These are phyloP conservation scores for Harlomillsia oculata DNA, from an alignment of 1,140 invertebrate species.

Conservation along the genomic window DNA sequence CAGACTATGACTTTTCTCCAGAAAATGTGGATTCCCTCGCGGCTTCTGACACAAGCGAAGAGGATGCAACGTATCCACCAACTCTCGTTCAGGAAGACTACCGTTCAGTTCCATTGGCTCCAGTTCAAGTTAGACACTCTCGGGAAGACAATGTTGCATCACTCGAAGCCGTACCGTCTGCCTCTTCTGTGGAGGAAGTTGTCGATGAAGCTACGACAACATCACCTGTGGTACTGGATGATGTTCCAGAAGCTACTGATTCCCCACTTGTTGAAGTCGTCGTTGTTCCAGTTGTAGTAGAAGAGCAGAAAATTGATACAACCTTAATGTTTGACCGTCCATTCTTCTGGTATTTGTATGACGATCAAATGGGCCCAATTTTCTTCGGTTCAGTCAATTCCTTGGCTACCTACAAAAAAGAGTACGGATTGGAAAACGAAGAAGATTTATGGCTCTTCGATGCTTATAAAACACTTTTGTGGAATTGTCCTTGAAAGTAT, in stretches of 20 bases:
- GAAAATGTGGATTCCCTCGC: neutral
- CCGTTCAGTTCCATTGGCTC: neutral
- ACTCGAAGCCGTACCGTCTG: too few relatives aligned
- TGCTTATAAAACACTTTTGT: conserved; percentile 20
- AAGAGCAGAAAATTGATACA: neutral
- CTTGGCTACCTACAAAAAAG: conserved; percentile 18
- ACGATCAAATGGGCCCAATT: conserved; percentile 17
- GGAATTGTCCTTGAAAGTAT: conserved; percentile 25
- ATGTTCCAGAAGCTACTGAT: neutral
- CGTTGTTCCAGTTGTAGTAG: neutral
- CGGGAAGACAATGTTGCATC: too few relatives aligned
- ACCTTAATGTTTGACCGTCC: conserved; percentile 10
- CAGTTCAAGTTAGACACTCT: too few relatives aligned
- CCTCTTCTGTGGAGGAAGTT: too few relatives aligned
- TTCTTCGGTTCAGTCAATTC: conserved; percentile 22
- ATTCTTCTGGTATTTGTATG: conserved; percentile 26
- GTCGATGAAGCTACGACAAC: too few relatives aligned
- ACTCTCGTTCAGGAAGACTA: neutral
- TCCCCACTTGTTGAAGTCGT: too few relatives aligned
- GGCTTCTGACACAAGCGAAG: conserved; percentile 1
- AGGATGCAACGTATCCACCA: neutral
- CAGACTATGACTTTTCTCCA: conserved; percentile 6
- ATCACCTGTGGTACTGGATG: too few relatives aligned
- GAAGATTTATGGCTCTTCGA: conserved; percentile 22
- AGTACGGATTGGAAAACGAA: conserved; percentile 18